Base-by-base conservation (phyloP, 2,113 vertebrate genomes). In the Fregata magnificens region DNA sequence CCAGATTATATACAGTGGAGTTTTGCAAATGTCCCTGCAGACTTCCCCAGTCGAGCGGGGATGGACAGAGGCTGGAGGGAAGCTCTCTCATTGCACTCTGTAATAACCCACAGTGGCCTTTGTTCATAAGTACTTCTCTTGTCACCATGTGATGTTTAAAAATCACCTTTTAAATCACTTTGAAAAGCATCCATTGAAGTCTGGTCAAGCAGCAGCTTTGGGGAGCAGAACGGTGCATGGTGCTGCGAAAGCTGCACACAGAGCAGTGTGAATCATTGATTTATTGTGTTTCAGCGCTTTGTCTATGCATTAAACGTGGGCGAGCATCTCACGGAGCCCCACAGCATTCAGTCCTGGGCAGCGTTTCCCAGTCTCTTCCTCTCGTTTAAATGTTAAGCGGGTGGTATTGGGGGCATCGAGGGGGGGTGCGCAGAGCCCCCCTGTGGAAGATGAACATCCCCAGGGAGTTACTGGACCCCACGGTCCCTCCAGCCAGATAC, bases 311-410 rank as follows among this genome's bases (percentile, higher is more conserved):
- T 50, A 36, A 38, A 28, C 1, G 2, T 29, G 42, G 45, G 42
- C 0, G 0, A 24, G 24, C 1, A 0, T 40, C 71, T 44, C 65
- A 6, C 1, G 1, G 38, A 32, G 34, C 29, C 62, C 18, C 12
- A 10, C 12, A 3, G 28, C 16, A 3, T 16, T 40, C 36, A 3
- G 36, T 45, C 77, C 56, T 12, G 11, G 38, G 52, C 40, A 72
- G 36, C 3, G 1, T 25, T 47, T 47, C 63, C 26, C 78, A 34
- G 36, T 4, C 28, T 58, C 38, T 72, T 66, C 50, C 17, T 32
- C 82, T 59, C 2, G 0, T 42, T 28, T 36, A 12, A 16, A 11
- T 3, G 14, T 36, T n/a, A 32, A 34, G 32, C 0, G 0, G 10
- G 38, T 16, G 29, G 44, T 9, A 4, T 2, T 2, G 1, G 24